These are phyloP conservation scores for Diadegma fenestrale DNA, from an alignment of 2,888 invertebrate species.

Conservation along the genomic window DNA sequence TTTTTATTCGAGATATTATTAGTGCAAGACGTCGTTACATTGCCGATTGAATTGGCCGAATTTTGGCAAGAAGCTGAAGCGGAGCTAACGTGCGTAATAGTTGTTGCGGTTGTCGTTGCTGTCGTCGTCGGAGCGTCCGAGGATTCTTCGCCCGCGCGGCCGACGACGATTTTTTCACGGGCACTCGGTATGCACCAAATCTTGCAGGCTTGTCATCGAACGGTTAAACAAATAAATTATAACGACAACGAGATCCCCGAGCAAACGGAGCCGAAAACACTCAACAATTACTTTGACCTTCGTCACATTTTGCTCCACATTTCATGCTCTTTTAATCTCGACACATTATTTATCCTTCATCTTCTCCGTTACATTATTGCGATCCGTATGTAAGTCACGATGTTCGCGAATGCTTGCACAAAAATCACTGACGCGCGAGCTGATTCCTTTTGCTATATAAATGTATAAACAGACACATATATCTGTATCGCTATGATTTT, in stretches of 20 bases:
- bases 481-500: neutral
- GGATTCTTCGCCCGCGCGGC: conserved; percentile 80
- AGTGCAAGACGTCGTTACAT: neutral
- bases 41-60: conserved; percentile 2
- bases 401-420: neutral
- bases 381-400: neutral
- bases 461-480: neutral
- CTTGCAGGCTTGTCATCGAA: conserved; percentile 78
- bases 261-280: neutral
- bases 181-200: conserved; percentile 81
- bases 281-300: neutral
- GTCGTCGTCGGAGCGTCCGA: conserved; percentile 69
- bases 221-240: conserved; percentile 45
- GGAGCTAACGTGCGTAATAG: conserved; percentile 70
- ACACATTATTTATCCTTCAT: neutral
- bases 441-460: neutral
- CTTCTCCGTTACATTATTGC: neutral
- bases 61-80: neutral
- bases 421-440: conserved; percentile 9
- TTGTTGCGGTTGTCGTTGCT: conserved; percentile 65
- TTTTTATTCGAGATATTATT: conserved; percentile 16
- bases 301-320: neutral
- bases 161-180: conserved; percentile 82
- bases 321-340: neutral
- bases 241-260: neutral